Conservation (phyloP, 2,113 vertebrate species). For the Callospermophilus lateralis region DNA sequence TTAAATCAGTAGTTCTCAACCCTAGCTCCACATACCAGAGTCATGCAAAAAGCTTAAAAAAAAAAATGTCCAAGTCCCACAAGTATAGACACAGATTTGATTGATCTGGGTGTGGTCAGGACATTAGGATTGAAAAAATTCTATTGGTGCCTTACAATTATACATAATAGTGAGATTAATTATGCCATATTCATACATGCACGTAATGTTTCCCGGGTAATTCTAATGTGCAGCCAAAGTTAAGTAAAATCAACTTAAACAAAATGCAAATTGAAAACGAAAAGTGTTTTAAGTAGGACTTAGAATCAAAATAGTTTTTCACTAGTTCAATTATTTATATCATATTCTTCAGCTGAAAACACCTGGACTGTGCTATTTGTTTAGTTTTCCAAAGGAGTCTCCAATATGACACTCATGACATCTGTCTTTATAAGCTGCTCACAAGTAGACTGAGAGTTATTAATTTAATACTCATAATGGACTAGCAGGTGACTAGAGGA, state of each 20-base stretch:
- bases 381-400: background rate
- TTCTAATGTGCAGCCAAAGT: background rate
- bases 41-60: background rate
- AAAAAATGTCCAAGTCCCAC: background rate
- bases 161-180: too few relatives aligned
- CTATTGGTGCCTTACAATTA: too few relatives aligned
- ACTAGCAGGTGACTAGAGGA: background rate
- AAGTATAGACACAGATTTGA: conserved; percentile 19
- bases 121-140: background rate
- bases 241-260: background rate
- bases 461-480: conserved; percentile 38
- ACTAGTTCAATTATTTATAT: conserved; percentile 18
- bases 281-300: background rate
- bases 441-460: background rate
- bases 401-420: background rate
- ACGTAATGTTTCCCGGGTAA: background rate
- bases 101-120: background rate
- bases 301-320: background rate
- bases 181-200: too few relatives aligned
- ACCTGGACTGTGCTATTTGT: background rate
- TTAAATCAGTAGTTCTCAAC: background rate
- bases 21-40: background rate
- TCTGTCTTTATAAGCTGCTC: background rate
- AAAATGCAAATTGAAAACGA: background rate
- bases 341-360: background rate